Evolutionary conservation across 1,140 invertebrate species (phyloP).

Genomic region (Phenacoccus solenopsis): DNA sequence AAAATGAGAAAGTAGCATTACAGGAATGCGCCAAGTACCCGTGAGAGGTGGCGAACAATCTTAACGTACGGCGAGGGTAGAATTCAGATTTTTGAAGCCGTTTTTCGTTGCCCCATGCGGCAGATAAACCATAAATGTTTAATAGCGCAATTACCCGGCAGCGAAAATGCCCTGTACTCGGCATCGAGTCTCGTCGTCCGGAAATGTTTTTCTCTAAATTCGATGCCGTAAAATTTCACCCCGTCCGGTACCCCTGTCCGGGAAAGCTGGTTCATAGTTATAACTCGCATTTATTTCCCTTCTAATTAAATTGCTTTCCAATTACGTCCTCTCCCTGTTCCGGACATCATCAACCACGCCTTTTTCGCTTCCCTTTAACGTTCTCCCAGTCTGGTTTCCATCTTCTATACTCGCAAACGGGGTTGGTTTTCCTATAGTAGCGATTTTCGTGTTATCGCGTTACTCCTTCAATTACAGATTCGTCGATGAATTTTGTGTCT

Average conservation of each 20-base stretch:
- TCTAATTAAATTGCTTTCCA: slow-evolving; percentile 18
- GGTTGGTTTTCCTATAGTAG: not conserved
- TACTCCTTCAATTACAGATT: not conserved
- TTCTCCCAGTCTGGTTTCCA: not conserved
- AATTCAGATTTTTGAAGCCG: slow-evolving; percentile 13
- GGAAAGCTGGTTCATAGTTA: not conserved
- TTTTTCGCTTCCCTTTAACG: slow-evolving; percentile 6
- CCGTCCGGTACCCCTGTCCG: not conserved
- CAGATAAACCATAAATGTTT: slow-evolving; percentile 17
- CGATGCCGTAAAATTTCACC: slow-evolving; percentile 12
- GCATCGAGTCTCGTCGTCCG: slow-evolving; percentile 9
- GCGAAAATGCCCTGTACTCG: slow-evolving; percentile 9
- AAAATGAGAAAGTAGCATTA: not conserved
- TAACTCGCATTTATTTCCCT: slow-evolving; percentile 12
- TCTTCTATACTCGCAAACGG: not conserved
- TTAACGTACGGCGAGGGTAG: not conserved
- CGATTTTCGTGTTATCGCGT: not conserved
- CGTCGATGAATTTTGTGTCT: not conserved
- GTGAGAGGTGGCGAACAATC: not conserved
- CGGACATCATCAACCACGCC: slow-evolving; percentile 15
- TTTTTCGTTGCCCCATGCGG: not conserved
- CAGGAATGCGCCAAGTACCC: not conserved
- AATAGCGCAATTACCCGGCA: slow-evolving; percentile 11
- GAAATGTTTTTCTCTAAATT: slow-evolving; percentile 17
- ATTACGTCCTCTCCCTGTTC: slow-evolving; percentile 13